Base-by-base conservation (phyloP, 2,113 vertebrate species). In the Mastomys coucha region DNA sequence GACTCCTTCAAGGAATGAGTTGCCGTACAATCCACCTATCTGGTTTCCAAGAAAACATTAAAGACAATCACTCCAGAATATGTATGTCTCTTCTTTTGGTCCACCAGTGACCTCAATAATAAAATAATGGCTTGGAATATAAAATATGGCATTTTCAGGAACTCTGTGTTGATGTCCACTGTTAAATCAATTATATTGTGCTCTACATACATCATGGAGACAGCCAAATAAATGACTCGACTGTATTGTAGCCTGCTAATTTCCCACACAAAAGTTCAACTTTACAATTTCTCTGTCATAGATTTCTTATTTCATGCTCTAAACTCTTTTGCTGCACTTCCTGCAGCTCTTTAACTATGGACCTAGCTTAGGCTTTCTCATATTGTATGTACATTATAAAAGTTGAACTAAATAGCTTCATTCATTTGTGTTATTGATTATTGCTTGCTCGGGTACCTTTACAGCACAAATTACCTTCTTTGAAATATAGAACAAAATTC, bases 141-240 rank as follows among this genome's bases (percentile, higher is more conserved):
- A 89, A 91, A 95, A 91, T 65, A 70, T 9, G 33, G 1, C 78
- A 90, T 87, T 95, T 94, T 90, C 84, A 90, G 69, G 70, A 94
- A 76, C 78, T 80, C 78, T 86, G 11, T 78, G 73, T 76, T 20
- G 78, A 89, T 78, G 78, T 51, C 84, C 91, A 93, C 7, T 94
- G 89, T 51, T 97, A 96, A 96, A 95, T 95, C 78, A 97, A 81
- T 96, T 96, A 77, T 19, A 14, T 6, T 3, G 1, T 88, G 56
- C 70, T 84, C 42, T 51, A 26, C 88, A 97, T 96, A 67, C 36
- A 85, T 96, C 96, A 88, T 31, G 6, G 56, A 96, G 96, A 96
- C 75, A 96, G 69, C 58, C 88, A 91, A 89, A 90, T 96, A 87
- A 91, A 94, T 96, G 78, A 28, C 51, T 75, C 28, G 45, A 45